Evolutionary conservation across 2,888 invertebrate genomes (phyloP).

Genomic region (Troglohyphantes excavatus): DNA sequence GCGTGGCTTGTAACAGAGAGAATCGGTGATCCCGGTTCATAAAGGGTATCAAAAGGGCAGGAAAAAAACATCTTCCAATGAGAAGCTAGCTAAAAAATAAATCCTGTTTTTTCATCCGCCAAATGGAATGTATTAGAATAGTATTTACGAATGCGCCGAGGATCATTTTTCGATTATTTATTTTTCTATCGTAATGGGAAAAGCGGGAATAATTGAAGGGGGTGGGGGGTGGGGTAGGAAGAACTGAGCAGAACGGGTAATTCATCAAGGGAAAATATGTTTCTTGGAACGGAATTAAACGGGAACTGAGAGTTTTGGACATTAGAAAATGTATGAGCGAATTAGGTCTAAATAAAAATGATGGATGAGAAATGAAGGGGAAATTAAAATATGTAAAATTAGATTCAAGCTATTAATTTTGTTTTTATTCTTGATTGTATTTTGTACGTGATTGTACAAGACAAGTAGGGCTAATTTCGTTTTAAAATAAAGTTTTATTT

Average conservation of each 20-base stretch:
- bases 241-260: background rate
- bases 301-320: background rate
- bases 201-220: background rate
- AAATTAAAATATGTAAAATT: background rate
- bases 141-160: background rate
- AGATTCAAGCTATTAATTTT: too few relatives aligned
- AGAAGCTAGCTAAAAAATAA: background rate
- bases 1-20: background rate
- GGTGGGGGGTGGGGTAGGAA: background rate
- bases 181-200: background rate
- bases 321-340: background rate
- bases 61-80: background rate
- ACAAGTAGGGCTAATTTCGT: too few relatives aligned
- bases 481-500: too few relatives aligned
- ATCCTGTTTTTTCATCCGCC: background rate
- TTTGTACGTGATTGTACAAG: too few relatives aligned
- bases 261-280: background rate
- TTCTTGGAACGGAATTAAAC: background rate
- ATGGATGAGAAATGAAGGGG: background rate
- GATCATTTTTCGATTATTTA: background rate
- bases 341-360: background rate
- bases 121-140: background rate
- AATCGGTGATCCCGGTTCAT: background rate
- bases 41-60: slow-evolving; percentile 1
- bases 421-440: too few relatives aligned